Percentiles rank a stretch among this genome's conserved stretches.
phyloP scores from a whole-genome alignment of 1,140 invertebrate genomes.

The Rhopalosiphum padi region DNA sequence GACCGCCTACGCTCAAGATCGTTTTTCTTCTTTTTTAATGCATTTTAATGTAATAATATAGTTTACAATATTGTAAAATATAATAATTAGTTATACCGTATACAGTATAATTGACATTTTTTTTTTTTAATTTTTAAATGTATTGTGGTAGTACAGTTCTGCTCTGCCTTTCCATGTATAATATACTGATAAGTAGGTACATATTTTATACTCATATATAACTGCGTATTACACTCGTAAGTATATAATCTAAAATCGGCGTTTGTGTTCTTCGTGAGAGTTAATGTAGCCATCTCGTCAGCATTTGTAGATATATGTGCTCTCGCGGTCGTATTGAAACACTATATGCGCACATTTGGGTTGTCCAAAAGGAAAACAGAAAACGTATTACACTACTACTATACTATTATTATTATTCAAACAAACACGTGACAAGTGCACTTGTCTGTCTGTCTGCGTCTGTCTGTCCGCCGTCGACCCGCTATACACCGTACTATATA shows the following conservation, averaged over 20 bases:
- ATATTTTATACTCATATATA: neutral
- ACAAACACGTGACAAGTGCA: slow-evolving; percentile 42
- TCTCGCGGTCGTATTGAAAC: neutral
- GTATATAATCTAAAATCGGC: neutral
- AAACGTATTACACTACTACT: neutral
- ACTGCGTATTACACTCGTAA: neutral
- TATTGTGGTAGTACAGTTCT: too few species aligned
- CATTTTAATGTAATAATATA: too few species aligned
- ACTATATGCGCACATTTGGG: neutral
- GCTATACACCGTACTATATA: neutral
- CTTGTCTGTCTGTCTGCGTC: neutral
- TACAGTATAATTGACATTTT: too few species aligned
- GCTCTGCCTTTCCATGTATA: too few species aligned
- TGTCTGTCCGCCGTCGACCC: neutral
- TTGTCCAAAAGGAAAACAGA: slow-evolving; percentile 35
- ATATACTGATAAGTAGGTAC: neutral
- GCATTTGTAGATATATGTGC: neutral
- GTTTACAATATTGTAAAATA: too few species aligned
- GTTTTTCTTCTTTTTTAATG: too few species aligned
- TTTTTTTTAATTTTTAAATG: too few species aligned
- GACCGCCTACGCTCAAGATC: too few species aligned
- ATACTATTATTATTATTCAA: slow-evolving; percentile 43
- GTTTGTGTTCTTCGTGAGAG: neutral
- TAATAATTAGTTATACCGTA: too few species aligned
- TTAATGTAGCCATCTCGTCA: slow-evolving; percentile 13